phyloP scores from a whole-genome alignment of 2,113 vertebrate species.

The Poecile atricapillus region DNA sequence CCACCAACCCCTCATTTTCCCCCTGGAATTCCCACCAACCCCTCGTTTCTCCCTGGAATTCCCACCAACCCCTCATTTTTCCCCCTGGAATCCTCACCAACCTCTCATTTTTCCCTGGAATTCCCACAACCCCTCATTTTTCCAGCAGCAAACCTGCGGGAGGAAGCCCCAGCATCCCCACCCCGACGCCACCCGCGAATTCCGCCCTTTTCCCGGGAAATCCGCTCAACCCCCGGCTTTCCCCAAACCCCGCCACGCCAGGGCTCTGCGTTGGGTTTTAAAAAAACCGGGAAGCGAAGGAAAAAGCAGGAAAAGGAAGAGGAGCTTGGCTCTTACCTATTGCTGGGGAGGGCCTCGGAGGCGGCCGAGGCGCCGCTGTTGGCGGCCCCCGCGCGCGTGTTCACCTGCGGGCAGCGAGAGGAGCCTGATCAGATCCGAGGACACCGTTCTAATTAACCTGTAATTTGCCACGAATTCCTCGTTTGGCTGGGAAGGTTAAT shows the following conservation, averaged over 20 bases:
- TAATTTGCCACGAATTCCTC: slow-evolving; percentile 77
- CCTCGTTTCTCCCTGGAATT: no score
- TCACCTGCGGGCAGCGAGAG: slow-evolving; percentile 84
- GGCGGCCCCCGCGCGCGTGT: slow-evolving; percentile 87
- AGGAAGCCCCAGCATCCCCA: not conserved
- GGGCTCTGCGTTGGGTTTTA: not conserved
- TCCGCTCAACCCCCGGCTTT: not conserved
- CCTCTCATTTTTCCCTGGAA: not conserved
- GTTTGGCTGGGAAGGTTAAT: slow-evolving; percentile 75
- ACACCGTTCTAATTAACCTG: slow-evolving; percentile 81
- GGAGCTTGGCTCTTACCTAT: slow-evolving; percentile 82
- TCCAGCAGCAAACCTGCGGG: not conserved
- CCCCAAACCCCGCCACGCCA: not conserved
- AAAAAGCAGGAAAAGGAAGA: accelerated
- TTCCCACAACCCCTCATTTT: not conserved
- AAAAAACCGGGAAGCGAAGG: not conserved
- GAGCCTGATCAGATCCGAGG: slow-evolving; percentile 66
- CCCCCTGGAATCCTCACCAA: no score
- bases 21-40: no score
- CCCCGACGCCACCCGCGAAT: not conserved
- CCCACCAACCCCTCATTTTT: no score
- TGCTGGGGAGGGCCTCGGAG: slow-evolving; percentile 86
- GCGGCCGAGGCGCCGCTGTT: slow-evolving; percentile 78
- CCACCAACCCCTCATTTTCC: not conserved
- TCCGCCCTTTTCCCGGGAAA: not conserved